Evolutionary conservation across 2,113 vertebrate genomes (phyloP).

Genomic region (Mesoclemmys tuberculata): DNA sequence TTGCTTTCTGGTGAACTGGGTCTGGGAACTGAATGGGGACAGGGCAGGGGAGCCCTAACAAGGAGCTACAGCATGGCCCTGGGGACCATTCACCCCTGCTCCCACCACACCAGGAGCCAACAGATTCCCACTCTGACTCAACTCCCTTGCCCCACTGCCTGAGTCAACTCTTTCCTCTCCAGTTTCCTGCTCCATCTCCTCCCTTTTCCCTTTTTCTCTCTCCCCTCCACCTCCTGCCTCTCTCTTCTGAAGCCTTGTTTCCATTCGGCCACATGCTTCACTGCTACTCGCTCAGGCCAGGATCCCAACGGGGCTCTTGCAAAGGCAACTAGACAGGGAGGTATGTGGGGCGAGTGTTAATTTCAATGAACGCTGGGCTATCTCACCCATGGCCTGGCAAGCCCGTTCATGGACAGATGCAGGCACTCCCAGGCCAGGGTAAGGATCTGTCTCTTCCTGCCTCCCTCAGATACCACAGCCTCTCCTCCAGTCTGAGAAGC

Average conservation of each 20-base stretch:
- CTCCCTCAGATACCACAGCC: background rate
- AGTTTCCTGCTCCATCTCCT: background rate
- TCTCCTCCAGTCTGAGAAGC: background rate
- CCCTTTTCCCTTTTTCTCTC: background rate
- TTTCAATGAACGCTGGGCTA: background rate
- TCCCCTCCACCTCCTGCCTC: accelerated
- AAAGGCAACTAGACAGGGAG: background rate
- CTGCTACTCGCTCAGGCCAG: background rate
- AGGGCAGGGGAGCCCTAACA: too few relatives aligned
- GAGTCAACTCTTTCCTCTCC: background rate
- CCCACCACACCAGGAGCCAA: too few relatives aligned
- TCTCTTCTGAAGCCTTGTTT: accelerated
- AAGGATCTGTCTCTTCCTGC: background rate
- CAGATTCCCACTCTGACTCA: too few relatives aligned
- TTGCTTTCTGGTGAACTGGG: too few relatives aligned
- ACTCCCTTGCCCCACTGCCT: background rate
- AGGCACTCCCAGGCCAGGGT: background rate
- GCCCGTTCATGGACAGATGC: background rate
- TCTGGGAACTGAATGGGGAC: too few relatives aligned
- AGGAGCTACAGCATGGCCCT: too few relatives aligned
- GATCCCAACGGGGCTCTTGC: background rate
- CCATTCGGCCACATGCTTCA: background rate
- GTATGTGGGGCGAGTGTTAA: background rate
- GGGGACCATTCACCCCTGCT: too few relatives aligned
- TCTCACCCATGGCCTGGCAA: background rate